Evolutionary conservation across 2,797 vertebrate species (phyloP).

Genomic region (Phalanger gymnotis): DNA sequence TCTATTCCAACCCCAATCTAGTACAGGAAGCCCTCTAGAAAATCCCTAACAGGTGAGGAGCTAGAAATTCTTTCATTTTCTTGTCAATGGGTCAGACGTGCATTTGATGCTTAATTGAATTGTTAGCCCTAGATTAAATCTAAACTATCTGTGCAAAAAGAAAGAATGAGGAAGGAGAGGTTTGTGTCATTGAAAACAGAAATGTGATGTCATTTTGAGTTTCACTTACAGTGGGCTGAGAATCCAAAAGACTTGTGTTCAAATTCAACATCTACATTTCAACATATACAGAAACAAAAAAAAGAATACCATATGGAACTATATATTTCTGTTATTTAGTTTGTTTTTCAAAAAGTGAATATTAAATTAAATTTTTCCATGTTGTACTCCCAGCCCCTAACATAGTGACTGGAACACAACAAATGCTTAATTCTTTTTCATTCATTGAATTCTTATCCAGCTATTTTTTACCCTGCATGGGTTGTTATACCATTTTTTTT

Average conservation of each 20-base stretch:
- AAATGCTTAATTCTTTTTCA: neutral
- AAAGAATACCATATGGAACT: neutral
- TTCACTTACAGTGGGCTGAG: neutral
- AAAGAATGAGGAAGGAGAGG: neutral
- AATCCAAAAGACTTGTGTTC: neutral
- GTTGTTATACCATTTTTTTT: neutral
- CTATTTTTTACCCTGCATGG: neutral
- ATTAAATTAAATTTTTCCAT: neutral
- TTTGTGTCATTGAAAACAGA: neutral
- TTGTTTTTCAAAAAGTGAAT: neutral
- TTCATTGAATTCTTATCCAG: neutral
- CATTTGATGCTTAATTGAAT: neutral
- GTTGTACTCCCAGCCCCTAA: neutral
- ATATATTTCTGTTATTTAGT: neutral
- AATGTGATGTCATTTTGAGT: neutral
- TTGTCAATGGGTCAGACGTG: neutral
- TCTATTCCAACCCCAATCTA: neutral
- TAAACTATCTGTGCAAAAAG: neutral
- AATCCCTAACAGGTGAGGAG: neutral
- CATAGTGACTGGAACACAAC: neutral
- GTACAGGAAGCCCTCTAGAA: neutral
- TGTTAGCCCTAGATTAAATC: neutral
- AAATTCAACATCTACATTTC: neutral
- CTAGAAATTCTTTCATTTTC: neutral
- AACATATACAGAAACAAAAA: neutral